These are phyloP conservation scores for Tonatia bakeri DNA, from an alignment of 2,113 vertebrate genomes.

Conservation along the genomic window DNA sequence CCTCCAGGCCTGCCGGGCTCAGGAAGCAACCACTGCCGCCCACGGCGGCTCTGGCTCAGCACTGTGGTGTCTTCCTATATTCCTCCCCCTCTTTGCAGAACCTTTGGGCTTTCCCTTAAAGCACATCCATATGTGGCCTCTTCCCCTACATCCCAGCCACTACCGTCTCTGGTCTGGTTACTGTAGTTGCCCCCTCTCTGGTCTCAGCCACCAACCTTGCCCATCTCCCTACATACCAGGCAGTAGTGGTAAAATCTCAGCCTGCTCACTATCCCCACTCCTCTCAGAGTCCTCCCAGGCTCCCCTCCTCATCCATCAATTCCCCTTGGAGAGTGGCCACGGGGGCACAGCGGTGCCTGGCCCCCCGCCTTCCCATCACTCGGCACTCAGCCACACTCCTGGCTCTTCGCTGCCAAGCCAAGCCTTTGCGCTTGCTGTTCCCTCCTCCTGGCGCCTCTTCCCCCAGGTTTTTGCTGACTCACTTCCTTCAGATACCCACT, in stretches of 20 bases:
- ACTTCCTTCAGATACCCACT: background rate
- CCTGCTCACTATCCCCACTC: accelerated
- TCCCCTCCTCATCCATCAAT: background rate
- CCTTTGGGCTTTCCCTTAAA: background rate
- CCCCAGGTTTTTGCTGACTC: background rate
- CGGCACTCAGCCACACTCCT: background rate
- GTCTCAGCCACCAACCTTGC: background rate
- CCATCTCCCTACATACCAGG: no score
- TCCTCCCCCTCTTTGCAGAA: background rate
- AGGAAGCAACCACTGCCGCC: accelerated
- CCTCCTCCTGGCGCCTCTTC: background rate
- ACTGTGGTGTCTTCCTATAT: background rate
- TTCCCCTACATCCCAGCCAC: background rate
- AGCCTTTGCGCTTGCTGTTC: background rate
- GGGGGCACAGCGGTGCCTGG: accelerated
- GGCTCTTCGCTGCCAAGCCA: accelerated
- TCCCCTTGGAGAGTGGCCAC: accelerated
- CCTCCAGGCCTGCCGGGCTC: background rate
- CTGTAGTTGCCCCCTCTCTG: background rate
- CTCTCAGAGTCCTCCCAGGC: background rate
- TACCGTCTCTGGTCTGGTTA: accelerated
- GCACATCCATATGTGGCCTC: background rate
- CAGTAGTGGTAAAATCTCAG: no score
- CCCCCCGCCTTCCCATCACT: background rate
- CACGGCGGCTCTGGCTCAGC: accelerated